phyloP scores from a whole-genome alignment of 2,888 invertebrate genomes.

The Drosophila pseudotakahashii region DNA sequence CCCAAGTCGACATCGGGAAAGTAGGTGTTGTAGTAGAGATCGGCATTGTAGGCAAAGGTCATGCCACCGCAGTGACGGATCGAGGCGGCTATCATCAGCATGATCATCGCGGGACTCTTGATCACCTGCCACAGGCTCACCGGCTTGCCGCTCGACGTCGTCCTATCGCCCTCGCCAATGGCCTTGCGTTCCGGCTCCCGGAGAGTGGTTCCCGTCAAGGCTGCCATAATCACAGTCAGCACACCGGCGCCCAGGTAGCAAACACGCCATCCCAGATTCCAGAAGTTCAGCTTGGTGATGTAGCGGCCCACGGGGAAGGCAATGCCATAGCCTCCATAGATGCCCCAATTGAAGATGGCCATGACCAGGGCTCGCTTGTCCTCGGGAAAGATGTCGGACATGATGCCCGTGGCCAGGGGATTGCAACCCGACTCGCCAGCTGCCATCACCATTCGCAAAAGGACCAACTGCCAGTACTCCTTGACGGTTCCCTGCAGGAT shows the following conservation, averaged over 20 bases:
- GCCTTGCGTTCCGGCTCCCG: slow-evolving; percentile 90
- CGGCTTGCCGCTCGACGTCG: slow-evolving; percentile 85
- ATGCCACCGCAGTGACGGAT: slow-evolving; percentile 95
- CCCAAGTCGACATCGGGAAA: slow-evolving; percentile 95
- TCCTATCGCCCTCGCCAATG: slow-evolving; percentile 88
- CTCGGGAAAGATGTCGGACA: slow-evolving; percentile 92
- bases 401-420: slow-evolving; percentile 92
- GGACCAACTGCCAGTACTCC: slow-evolving; percentile 95
- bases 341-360: slow-evolving; percentile 98
- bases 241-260: slow-evolving; percentile 93
- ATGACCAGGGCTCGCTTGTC: slow-evolving; percentile 93
- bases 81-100: slow-evolving; percentile 93
- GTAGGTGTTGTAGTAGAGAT: slow-evolving; percentile 93
- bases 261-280: slow-evolving; percentile 92
- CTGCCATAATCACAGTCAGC: slow-evolving; percentile 89
- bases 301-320: slow-evolving; percentile 96
- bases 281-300: slow-evolving; percentile 90
- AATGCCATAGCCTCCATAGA: slow-evolving; percentile 96
- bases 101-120: slow-evolving; percentile 90
- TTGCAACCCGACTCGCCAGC: slow-evolving; percentile 95
- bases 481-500: slow-evolving; percentile 93
- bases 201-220: slow-evolving; percentile 90
- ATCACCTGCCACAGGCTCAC: slow-evolving; percentile 91
- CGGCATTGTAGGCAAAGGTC: slow-evolving; percentile 96
- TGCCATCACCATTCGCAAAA: slow-evolving; percentile 93